Percentiles rank a stretch among this genome's conserved stretches.
Conservation (phyloP, 2,888 invertebrate species). For the Schrankia costaestrigalis region DNA sequence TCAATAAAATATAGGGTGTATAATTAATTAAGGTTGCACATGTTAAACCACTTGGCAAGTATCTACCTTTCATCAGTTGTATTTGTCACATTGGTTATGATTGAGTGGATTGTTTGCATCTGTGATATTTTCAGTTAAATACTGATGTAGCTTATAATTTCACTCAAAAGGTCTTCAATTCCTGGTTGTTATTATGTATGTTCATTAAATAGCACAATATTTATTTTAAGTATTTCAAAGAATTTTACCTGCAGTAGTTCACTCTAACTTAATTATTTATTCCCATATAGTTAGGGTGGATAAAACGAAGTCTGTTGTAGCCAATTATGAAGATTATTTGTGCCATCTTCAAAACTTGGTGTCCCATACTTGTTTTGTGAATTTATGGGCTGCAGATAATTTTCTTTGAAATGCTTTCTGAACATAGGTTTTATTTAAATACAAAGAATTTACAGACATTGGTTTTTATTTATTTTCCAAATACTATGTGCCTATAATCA, state of each 20-base stretch:
- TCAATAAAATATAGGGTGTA: no score
- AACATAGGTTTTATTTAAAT: slow-evolving; percentile 34
- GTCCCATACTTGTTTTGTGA: slow-evolving; percentile 18
- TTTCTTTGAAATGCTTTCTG: slow-evolving; percentile 30
- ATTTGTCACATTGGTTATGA: slow-evolving; percentile 20
- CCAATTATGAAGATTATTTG: slow-evolving; percentile 44
- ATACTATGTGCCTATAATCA: no score
- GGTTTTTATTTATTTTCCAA: slow-evolving; percentile 26
- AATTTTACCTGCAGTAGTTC: slow-evolving; percentile 34
- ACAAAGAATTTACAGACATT: slow-evolving; percentile 42
- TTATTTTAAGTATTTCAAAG: slow-evolving; percentile 41
- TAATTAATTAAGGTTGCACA: no score
- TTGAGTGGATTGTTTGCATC: slow-evolving; percentile 59
- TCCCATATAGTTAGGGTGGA: slow-evolving; percentile 55
- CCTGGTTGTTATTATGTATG: slow-evolving; percentile 29
- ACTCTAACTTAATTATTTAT: slow-evolving; percentile 67
- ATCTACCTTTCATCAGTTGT: slow-evolving; percentile 6
- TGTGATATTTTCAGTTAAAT: slow-evolving; percentile 75
- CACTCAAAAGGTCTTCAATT: slow-evolving; percentile 39
- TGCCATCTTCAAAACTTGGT: slow-evolving; percentile 38
- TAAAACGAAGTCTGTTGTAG: slow-evolving; percentile 20
- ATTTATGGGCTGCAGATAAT: slow-evolving; percentile 22
- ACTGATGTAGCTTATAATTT: slow-evolving; percentile 64
- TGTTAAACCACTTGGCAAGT: slow-evolving; percentile 24
- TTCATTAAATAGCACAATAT: slow-evolving; percentile 42